Evolutionary conservation across 2,797 vertebrate species (phyloP).

Genomic region (Galago senegalensis): DNA sequence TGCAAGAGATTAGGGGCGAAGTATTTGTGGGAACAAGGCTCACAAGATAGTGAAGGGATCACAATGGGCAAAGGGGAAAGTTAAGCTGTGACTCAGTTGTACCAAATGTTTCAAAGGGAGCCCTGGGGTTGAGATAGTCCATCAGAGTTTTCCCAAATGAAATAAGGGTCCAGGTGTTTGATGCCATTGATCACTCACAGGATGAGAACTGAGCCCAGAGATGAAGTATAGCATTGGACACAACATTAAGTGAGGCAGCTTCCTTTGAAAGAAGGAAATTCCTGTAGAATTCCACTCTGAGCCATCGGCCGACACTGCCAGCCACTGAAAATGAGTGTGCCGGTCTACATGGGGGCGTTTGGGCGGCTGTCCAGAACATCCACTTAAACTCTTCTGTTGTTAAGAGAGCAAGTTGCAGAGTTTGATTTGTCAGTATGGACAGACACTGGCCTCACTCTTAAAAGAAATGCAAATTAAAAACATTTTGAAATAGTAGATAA

Average conservation of each 20-base stretch:
- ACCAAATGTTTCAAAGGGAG: neutral
- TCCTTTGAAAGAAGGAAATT: constrained; percentile 14
- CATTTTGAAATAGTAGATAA: constrained; percentile 34
- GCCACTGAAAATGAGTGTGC: neutral
- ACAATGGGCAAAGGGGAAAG: neutral
- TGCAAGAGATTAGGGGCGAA: neutral
- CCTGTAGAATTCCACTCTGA: neutral
- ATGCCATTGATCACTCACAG: neutral
- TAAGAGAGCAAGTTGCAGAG: neutral
- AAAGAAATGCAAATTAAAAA: neutral
- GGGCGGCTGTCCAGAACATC: neutral
- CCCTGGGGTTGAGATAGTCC: neutral
- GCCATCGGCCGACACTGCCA: neutral
- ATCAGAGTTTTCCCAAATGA: neutral
- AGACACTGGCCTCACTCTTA: neutral
- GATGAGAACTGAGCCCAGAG: neutral
- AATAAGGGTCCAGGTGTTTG: neutral
- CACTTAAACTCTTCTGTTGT: neutral
- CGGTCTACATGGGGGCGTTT: fast-evolving
- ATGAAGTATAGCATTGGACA: neutral
- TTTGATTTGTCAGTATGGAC: neutral
- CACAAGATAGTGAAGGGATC: neutral
- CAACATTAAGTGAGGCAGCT: neutral
- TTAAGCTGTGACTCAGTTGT: neutral
- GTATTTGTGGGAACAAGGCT: neutral